These are phyloP conservation scores for Pheosia tremula DNA, from an alignment of 2,888 invertebrate species.

Conservation along the genomic window DNA sequence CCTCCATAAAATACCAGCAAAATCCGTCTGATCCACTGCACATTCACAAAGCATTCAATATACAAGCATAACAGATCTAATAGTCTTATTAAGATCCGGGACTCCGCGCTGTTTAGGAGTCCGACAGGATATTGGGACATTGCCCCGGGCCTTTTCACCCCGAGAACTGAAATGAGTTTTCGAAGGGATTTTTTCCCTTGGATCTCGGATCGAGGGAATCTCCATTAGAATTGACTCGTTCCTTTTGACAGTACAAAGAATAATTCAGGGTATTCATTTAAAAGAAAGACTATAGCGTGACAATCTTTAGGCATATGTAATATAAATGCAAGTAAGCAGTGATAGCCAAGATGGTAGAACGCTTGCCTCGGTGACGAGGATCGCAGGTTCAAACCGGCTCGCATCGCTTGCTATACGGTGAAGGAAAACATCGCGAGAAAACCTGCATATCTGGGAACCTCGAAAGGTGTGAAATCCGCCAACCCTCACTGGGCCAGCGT, in stretches of 20 bases:
- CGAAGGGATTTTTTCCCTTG: constrained; percentile 1
- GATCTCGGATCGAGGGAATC: not conserved
- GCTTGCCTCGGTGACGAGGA: too few species aligned
- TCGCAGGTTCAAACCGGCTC: too few species aligned
- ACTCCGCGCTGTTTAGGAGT: not conserved
- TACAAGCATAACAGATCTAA: not conserved
- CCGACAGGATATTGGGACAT: constrained; percentile 5
- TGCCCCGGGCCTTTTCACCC: not conserved
- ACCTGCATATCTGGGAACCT: too few species aligned
- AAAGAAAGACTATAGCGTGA: too few species aligned
- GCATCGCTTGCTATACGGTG: too few species aligned
- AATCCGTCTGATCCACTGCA: not conserved
- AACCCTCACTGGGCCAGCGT: too few species aligned
- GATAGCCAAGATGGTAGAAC: too few species aligned
- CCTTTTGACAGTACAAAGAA: not conserved
- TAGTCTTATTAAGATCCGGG: not conserved
- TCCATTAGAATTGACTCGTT: not conserved
- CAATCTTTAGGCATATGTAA: too few species aligned
- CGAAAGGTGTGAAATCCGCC: too few species aligned
- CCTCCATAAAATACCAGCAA: not conserved
- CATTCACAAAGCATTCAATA: not conserved
- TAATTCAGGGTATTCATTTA: too few species aligned
- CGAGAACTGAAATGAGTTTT: not conserved
- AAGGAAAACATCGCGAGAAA: too few species aligned
- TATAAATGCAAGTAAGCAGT: too few species aligned